Conservation (phyloP, 2,797 vertebrate species). For the Tarsius wallacei region DNA sequence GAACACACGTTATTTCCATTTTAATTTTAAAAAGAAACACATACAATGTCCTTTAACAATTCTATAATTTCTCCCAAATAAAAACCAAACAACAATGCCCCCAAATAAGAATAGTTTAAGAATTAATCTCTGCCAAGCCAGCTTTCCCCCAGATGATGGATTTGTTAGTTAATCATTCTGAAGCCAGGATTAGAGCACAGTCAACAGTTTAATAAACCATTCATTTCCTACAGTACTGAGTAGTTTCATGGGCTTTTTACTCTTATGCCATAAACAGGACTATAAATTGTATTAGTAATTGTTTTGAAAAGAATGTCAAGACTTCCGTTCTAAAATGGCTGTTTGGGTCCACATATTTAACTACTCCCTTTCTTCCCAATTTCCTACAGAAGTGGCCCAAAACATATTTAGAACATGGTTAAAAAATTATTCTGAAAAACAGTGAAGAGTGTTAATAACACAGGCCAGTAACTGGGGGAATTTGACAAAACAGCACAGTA, state of each 20-base stretch:
- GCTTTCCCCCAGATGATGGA: slow-evolving; percentile 83
- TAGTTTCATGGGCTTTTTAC: slow-evolving; percentile 73
- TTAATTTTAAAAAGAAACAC: slow-evolving; percentile 64
- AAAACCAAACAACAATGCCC: slow-evolving; percentile 77
- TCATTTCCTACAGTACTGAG: slow-evolving; percentile 78
- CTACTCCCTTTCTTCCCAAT: neutral
- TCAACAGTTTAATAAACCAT: slow-evolving; percentile 85
- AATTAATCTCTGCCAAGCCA: slow-evolving; percentile 83
- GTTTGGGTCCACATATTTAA: slow-evolving; percentile 45
- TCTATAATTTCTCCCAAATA: slow-evolving; percentile 73
- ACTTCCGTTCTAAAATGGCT: slow-evolving; percentile 71
- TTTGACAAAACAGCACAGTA: neutral
- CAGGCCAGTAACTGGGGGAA: neutral
- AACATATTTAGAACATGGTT: neutral
- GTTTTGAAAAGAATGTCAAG: slow-evolving; percentile 80
- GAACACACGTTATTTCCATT: slow-evolving; percentile 29
- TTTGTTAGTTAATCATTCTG: slow-evolving; percentile 87
- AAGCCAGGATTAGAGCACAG: slow-evolving; percentile 83
- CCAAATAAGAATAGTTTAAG: slow-evolving; percentile 84
- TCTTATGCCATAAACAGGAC: slow-evolving; percentile 79
- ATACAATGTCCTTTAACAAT: slow-evolving; percentile 52
- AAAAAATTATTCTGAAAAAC: slow-evolving; percentile 36
- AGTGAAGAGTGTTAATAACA: neutral
- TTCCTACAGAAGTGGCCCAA: slow-evolving; percentile 54
- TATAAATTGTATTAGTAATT: slow-evolving; percentile 85